Percentiles rank a stretch among this genome's conserved stretches.
phyloP scores from a whole-genome alignment of 2,797 vertebrate genomes.

The Periophthalmus magnuspinnatus region DNA sequence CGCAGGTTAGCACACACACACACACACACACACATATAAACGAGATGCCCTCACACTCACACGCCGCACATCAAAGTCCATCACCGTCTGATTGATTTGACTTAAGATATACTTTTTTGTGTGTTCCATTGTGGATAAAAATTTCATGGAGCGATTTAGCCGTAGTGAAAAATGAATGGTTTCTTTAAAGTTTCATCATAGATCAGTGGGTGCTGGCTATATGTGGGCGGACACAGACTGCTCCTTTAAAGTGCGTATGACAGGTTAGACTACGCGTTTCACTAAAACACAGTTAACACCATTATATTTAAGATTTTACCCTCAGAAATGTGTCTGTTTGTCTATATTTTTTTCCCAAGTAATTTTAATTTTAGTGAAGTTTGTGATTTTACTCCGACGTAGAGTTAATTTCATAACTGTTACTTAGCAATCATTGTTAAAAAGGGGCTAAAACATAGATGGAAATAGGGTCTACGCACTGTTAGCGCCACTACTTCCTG shows the following conservation, averaged over 20 bases:
- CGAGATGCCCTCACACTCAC: conserved; percentile 43
- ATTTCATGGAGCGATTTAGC: conserved; percentile 90
- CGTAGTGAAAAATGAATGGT: conserved; percentile 93
- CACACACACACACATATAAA: conserved; percentile 19
- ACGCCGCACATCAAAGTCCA: conserved; percentile 70
- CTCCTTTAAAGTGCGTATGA: conserved; percentile 30
- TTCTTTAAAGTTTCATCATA: conserved; percentile 93
- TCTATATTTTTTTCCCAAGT: too few relatives aligned
- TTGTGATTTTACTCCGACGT: too few relatives aligned
- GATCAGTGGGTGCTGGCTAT: conserved; percentile 83
- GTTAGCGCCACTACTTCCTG: too few relatives aligned
- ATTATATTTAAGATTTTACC: too few relatives aligned
- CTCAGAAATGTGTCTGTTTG: too few relatives aligned
- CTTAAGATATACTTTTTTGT: conserved; percentile 68
- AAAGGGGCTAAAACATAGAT: too few relatives aligned
- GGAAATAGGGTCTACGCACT: too few relatives aligned
- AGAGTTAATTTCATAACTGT: too few relatives aligned
- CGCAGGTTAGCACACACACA: conserved; percentile 45
- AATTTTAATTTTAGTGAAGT: too few relatives aligned
- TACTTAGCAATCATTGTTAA: too few relatives aligned
- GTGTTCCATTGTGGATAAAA: conserved; percentile 87
- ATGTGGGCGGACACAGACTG: conserved; percentile 86
- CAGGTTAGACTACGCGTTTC: too few relatives aligned
- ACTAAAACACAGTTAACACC: too few relatives aligned
- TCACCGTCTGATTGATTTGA: conserved; percentile 75